Evolutionary conservation across 2,888 invertebrate species (phyloP).

Genomic region (Tipula lateralis): DNA sequence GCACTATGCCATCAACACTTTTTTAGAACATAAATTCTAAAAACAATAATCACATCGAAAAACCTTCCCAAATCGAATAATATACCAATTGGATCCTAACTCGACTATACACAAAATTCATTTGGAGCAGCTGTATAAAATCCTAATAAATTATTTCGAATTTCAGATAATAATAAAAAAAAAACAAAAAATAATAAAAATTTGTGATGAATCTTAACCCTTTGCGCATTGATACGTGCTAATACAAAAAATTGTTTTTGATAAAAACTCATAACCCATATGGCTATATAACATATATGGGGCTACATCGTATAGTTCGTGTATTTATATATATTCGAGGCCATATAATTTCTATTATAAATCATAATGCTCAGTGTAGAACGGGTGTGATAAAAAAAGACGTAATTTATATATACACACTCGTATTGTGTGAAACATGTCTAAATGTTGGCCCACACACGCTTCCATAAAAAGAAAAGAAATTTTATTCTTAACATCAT

Average conservation of each 20-base stretch:
- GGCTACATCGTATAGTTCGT: too few relatives aligned
- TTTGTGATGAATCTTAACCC: constrained; percentile 20
- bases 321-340: not conserved
- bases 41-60: not conserved
- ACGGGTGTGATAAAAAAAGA: not conserved
- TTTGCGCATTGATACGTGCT: constrained; percentile 24
- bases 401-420: not conserved
- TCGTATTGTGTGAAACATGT: not conserved
- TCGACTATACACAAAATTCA: not conserved
- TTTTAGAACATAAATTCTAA: not conserved
- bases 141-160: constrained; percentile 2
- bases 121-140: constrained; percentile 9
- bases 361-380: not conserved
- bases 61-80: not conserved
- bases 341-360: not conserved
- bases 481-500: not conserved
- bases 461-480: not conserved
- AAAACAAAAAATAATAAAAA: not conserved
- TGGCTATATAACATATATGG: not conserved
- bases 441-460: not conserved
- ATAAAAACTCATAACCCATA: constrained; percentile 7
- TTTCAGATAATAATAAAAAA: not conserved
- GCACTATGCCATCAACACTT: too few relatives aligned
- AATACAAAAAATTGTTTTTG: not conserved
- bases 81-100: not conserved